Evolutionary conservation across 2,888 invertebrate species (phyloP), one percentile per base, ranked within the genome.

Genomic region (Phragmatobia fuliginosa): DNA sequence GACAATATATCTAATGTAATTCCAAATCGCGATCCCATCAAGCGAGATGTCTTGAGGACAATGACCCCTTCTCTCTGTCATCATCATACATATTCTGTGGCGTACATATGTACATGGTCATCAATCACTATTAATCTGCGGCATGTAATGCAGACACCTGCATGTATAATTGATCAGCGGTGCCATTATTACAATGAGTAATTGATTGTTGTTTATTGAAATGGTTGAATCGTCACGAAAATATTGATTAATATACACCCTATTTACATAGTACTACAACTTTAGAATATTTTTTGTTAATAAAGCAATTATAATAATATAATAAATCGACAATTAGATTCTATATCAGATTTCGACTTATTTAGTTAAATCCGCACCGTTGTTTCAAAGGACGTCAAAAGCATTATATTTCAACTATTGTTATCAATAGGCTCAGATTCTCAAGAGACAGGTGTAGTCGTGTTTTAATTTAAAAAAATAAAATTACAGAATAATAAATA

Each of bases 111-210:
- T 61, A 68, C 81, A 28, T 78, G 75, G 82, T 79, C 83, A 89
- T 90, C 88, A 86, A 90, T 90, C 89, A 87, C 86, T 82, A 85
- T 87, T 89, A 88, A 90, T 89, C 83, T 83, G 84, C 78, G 79
- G 66, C 31, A 62, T 71, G 64, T 73, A 71, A 60, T 70, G 41
- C 25, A 68, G 66, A 67, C 73, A 71, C 52, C 67, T 71, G 67
- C 64, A 70, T 70, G 71, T 62, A 77, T 73, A 68, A 72, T 70
- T 49, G 52, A 75, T 72, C 61, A 68, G 59, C 62, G 60, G 61
- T 68, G 66, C 36, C 56, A 25, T 70, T 74, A 74, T 74, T 73
- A 70, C 65, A 33, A 66, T 66, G 64, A 28, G 62, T 70, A 68
- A 67, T 71, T 72, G 60, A 74, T 68, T 68, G 71, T 65, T 52